Percentiles rank a stretch among this genome's conserved stretches.
These are phyloP conservation scores for Pyrocephalus nanus DNA, from an alignment of 2,797 vertebrate genomes.

Conservation along the genomic window DNA sequence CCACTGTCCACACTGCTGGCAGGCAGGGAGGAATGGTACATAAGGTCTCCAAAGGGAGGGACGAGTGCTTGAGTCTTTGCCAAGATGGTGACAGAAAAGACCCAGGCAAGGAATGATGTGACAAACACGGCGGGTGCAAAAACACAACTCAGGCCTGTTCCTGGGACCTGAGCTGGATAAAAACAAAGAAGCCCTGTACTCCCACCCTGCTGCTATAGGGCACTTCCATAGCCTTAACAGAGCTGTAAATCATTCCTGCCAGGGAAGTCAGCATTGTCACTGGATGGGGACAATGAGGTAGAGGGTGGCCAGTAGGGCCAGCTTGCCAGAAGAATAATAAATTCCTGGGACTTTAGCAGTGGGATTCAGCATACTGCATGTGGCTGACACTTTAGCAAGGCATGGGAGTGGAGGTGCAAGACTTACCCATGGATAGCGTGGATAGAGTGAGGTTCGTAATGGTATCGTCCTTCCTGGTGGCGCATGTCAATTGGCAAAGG, in stretches of 20 bases:
- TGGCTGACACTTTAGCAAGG: not conserved
- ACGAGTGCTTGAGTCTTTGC: not conserved
- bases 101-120: not conserved
- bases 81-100: not conserved
- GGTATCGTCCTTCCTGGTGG: slow-evolving; percentile 96
- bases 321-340: not conserved
- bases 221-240: not conserved
- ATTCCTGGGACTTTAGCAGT: not conserved
- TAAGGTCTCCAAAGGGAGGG: not conserved
- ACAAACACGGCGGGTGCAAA: not conserved
- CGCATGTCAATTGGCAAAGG: slow-evolving; percentile 95
- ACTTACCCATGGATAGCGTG: slow-evolving; percentile 94
- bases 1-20: fast-evolving
- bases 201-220: not conserved
- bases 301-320: not conserved
- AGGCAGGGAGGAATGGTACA: not conserved
- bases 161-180: not conserved
- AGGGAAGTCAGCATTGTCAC: not conserved
- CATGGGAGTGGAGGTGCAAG: not conserved
- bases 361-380: fast-evolving
- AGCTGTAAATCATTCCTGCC: not conserved
- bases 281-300: not conserved
- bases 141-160: not conserved
- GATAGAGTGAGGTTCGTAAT: slow-evolving; percentile 93
- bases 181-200: not conserved